Percentiles rank a stretch among this genome's conserved stretches.
These are phyloP conservation scores for Aricia artaxerxes DNA, from an alignment of 2,888 invertebrate genomes.

Conservation along the genomic window DNA sequence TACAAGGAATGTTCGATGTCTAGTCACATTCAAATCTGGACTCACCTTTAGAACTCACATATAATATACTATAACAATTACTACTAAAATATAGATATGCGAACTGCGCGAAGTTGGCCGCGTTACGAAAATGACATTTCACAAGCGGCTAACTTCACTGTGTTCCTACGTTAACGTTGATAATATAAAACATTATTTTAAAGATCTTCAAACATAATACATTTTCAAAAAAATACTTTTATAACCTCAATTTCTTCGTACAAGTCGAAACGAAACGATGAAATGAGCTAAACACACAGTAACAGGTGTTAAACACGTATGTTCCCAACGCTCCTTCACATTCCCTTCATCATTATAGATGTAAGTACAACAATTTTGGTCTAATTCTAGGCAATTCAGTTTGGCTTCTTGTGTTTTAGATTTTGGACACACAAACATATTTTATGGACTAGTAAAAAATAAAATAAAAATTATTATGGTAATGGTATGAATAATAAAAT, in stretches of 20 bases:
- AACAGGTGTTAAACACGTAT: slow-evolving; percentile 55
- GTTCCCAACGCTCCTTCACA: slow-evolving; percentile 54
- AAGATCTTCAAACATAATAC: slow-evolving; percentile 31
- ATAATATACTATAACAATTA: slow-evolving; percentile 37
- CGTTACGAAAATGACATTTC: not conserved
- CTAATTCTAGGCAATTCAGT: slow-evolving; percentile 75
- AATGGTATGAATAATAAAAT: not conserved
- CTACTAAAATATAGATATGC: not conserved
- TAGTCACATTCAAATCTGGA: not conserved
- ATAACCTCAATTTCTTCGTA: slow-evolving; percentile 12
- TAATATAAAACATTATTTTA: slow-evolving; percentile 48
- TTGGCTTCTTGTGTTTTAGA: slow-evolving; percentile 44
- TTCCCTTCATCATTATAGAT: slow-evolving; percentile 71
- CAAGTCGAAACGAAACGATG: slow-evolving; percentile 33
- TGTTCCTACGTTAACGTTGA: slow-evolving; percentile 35
- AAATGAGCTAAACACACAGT: slow-evolving; percentile 52
- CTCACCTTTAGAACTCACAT: slow-evolving; percentile 35
- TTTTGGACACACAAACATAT: not conserved
- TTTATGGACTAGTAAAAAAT: not conserved
- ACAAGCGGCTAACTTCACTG: not conserved
- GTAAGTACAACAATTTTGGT: slow-evolving; percentile 75
- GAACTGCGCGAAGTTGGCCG: slow-evolving; percentile 1
- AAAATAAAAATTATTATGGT: not conserved
- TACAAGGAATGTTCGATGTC: not conserved
- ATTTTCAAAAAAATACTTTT: slow-evolving; percentile 18